A percentile compares a stretch with the other conserved stretches of the same genome.
These are phyloP conservation scores for Drosophila kepulauana DNA, from an alignment of 1,140 invertebrate genomes.

Conservation along the genomic window DNA sequence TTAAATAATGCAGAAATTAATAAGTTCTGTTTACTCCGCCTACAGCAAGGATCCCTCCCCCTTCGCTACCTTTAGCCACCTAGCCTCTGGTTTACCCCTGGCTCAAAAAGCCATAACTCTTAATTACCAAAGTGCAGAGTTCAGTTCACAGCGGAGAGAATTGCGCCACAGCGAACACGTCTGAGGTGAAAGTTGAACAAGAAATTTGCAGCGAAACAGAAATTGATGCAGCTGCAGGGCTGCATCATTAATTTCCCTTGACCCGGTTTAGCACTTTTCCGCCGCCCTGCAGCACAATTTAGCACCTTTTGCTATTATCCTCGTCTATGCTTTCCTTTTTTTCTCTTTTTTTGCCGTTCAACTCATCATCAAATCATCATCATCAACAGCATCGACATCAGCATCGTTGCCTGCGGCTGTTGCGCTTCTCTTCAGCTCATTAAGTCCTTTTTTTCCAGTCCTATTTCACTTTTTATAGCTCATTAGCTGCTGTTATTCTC, in stretches of 20 bases:
- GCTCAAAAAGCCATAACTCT: slow-evolving; percentile 61
- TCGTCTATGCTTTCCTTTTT: not conserved
- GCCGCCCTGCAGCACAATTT: slow-evolving; percentile 34
- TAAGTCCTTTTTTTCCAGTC: slow-evolving; percentile 51
- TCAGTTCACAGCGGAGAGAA: slow-evolving; percentile 38
- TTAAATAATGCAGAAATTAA: slow-evolving; percentile 83
- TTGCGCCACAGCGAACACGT: slow-evolving; percentile 8
- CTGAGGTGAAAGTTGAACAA: slow-evolving; percentile 38
- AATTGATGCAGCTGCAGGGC: slow-evolving; percentile 33
- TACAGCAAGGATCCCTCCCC: not conserved
- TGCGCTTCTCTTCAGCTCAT: slow-evolving; percentile 48
- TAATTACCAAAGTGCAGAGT: slow-evolving; percentile 65
- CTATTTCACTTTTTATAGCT: slow-evolving; percentile 52
- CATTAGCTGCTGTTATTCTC: slow-evolving; percentile 60
- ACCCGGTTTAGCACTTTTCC: slow-evolving; percentile 39
- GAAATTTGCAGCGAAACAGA: slow-evolving; percentile 10
- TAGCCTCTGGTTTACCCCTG: not conserved
- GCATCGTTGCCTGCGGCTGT: slow-evolving; percentile 24
- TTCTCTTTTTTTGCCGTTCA: not conserved
- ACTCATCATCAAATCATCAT: slow-evolving; percentile 31
- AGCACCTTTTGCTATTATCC: slow-evolving; percentile 34
- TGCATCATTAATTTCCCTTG: slow-evolving; percentile 62
- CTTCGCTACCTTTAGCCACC: not conserved
- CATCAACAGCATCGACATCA: slow-evolving; percentile 23
- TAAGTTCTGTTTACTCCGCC: slow-evolving; percentile 65